Base-by-base conservation (phyloP, 2,797 vertebrate species). In the Sparidentex hasta region DNA sequence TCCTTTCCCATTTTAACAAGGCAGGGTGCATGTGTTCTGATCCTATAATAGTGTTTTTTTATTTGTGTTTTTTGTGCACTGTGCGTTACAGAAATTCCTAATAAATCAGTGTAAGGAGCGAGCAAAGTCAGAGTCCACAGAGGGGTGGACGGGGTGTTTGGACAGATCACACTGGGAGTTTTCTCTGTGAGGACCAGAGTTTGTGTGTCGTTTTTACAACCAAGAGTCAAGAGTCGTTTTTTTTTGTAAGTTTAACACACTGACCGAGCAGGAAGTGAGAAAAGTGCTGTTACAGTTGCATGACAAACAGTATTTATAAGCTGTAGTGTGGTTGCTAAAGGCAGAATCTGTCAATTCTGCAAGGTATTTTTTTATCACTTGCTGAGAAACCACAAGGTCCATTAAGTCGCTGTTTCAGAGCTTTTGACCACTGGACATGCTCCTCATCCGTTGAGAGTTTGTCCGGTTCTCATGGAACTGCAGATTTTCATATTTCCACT, bases 1-100 rank as follows among this genome's bases (percentile, higher is more conserved):
- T 65, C 25, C 25, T 78, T 54, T 68, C 9, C 44, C 7, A 17
- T 69, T 70, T 71, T 23, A 76, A 76, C 62, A n/a, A 20, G 11
- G 44, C 52, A 3, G 33, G 33, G 33, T 6, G 6, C 12, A 65
- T 44, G 55, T 57, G 43, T 63, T 74, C 74, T 44, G 80, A 70
- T 57, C 54, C 18, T 44, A 63, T 43, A 25, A 47, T 58, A 50
- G 51, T 29, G 11, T 27, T 17, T 55, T n/a, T 58, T 47, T 43
- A 55, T 57, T 57, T 33, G 9, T 41, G 55, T 38, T 58, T 38
- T 33, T 17, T 18, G 27, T 8, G 11, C 11, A 13, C 46, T 52
- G 57, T 55, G 27, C 11, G n/a, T 43, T 68, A 71, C 7, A 50
- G 25, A 77, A 50, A 33, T 29, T 16, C 9, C 23, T 13, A 16